Evolutionary conservation across 2,888 invertebrate genomes (phyloP).

Genomic region (Coronaproctus castanopsis): DNA sequence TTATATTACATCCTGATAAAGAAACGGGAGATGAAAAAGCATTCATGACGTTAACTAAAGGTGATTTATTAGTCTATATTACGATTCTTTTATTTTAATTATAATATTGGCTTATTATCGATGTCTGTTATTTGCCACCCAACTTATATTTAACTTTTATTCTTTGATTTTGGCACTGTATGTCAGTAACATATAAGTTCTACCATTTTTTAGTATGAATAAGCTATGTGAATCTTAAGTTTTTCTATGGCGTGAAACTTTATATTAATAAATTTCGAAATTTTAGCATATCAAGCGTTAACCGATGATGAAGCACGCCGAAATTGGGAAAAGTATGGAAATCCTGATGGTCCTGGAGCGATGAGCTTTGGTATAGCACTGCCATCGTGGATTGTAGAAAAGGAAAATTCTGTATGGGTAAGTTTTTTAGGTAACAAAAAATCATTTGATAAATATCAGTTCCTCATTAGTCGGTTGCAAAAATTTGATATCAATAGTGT

Average conservation of each 20-base stretch:
- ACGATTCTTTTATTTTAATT: conserved; percentile 2
- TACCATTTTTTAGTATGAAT: neutral
- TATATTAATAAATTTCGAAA: neutral
- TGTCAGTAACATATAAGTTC: neutral
- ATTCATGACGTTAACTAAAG: conserved; percentile 94
- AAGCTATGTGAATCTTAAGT: neutral
- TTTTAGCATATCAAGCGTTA: conserved; percentile 47
- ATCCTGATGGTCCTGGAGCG: conserved; percentile 98
- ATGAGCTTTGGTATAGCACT: conserved; percentile 98
- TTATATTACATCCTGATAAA: conserved; percentile 92
- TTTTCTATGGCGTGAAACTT: too few species aligned
- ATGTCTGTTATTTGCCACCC: neutral
- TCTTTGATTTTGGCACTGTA: too few species aligned
- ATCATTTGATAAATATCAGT: neutral
- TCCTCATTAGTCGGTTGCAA: neutral
- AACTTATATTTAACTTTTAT: too few species aligned
- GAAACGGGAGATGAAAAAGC: conserved; percentile 91
- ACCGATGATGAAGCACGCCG: conserved; percentile 92
- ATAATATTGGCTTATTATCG: conserved; percentile 1
- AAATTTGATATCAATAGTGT: neutral
- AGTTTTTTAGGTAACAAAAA: conserved; percentile 4
- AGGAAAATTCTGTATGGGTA: conserved; percentile 94
- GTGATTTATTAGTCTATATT: conserved; percentile 29
- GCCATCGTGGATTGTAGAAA: conserved; percentile 98
- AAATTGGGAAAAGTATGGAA: conserved; percentile 98